phyloP scores from a whole-genome alignment of 1,140 invertebrate species.

The Chironomus striatipennis region DNA sequence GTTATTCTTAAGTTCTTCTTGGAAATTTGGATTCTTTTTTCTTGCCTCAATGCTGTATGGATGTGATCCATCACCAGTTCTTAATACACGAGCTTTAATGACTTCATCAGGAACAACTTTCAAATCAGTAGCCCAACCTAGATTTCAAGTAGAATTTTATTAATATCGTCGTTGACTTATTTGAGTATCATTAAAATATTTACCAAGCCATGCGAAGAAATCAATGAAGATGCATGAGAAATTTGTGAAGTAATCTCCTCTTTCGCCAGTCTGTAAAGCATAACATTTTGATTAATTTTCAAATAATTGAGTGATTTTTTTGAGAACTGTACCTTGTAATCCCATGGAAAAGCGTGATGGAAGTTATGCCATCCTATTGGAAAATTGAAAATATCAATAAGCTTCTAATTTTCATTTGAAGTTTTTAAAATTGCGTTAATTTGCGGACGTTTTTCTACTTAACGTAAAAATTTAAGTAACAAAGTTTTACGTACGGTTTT shows the following conservation, averaged over 20 bases:
- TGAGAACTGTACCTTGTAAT: slow-evolving; percentile 46
- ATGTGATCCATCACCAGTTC: slow-evolving; percentile 50
- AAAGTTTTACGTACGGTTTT: no score
- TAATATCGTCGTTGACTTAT: slow-evolving; percentile 47
- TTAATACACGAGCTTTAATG: slow-evolving; percentile 46
- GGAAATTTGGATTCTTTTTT: neutral
- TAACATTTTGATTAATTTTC: no score
- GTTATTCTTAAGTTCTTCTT: neutral
- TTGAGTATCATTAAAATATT: slow-evolving; percentile 28
- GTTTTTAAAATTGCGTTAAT: no score
- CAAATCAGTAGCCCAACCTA: slow-evolving; percentile 52
- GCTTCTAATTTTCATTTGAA: no score
- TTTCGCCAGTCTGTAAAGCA: slow-evolving; percentile 54
- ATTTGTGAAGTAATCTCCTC: slow-evolving; percentile 65
- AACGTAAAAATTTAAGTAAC: no score
- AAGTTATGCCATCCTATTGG: slow-evolving; percentile 49
- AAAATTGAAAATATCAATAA: neutral
- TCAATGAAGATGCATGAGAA: slow-evolving; percentile 75
- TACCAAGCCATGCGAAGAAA: slow-evolving; percentile 62
- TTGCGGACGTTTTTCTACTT: no score
- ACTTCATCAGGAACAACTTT: slow-evolving; percentile 51
- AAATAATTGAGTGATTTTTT: no score
- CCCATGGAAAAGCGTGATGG: slow-evolving; percentile 60
- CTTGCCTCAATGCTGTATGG: slow-evolving; percentile 25
- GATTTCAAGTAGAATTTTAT: slow-evolving; percentile 55